Percentiles rank a stretch among this genome's conserved stretches.
phyloP scores from a whole-genome alignment of 35 echinoderm and acorn worm genomes.

The Apostichopus californicus region DNA sequence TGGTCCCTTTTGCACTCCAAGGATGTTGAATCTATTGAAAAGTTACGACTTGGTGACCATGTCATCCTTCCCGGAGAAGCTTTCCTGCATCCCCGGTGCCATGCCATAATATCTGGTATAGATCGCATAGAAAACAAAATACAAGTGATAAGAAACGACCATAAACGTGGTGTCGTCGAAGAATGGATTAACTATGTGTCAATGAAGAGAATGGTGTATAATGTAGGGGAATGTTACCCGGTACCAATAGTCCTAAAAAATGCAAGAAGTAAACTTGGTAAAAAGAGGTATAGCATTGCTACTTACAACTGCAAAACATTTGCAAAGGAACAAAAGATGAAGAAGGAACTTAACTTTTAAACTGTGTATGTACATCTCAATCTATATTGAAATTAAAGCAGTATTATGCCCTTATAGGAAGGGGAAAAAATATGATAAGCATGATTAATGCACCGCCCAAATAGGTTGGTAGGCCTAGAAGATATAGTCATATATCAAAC shows the following conservation, averaged over 20 bases:
- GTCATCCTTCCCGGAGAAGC: background rate
- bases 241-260: background rate
- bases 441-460: too few species aligned
- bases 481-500: too few species aligned
- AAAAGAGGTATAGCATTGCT: background rate
- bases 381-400: too few species aligned
- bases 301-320: slow-evolving; percentile 37
- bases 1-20: background rate
- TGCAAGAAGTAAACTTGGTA: background rate
- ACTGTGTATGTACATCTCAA: background rate
- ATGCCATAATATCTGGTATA: slow-evolving; percentile 19
- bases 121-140: background rate
- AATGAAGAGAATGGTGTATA: background rate
- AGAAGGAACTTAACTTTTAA: slow-evolving; percentile 18
- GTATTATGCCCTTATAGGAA: too few species aligned
- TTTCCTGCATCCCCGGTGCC: background rate
- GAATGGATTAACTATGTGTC: background rate
- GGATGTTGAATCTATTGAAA: background rate
- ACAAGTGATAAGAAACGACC: background rate
- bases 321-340: slow-evolving; percentile 13
- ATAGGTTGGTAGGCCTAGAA: too few species aligned
- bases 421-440: too few species aligned
- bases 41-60: background rate
- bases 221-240: background rate
- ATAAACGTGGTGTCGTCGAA: slow-evolving; percentile 8